Percentiles rank a stretch among this genome's conserved stretches.
Conservation (phyloP, 2,888 invertebrate species). For the Erpobdella octoculata region DNA sequence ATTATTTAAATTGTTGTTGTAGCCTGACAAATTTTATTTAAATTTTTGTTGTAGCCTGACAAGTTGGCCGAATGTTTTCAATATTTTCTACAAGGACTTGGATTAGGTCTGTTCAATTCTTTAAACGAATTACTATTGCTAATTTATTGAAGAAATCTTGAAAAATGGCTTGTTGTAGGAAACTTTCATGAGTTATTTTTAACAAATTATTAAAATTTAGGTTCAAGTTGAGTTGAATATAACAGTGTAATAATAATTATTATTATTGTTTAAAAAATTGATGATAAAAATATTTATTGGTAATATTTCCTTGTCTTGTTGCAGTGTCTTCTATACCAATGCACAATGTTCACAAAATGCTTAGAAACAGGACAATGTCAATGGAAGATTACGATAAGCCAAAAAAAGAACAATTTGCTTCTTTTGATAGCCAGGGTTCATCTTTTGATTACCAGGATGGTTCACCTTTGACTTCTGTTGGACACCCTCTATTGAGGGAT, state of each 20-base stretch:
- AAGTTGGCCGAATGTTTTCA: slow-evolving; percentile 77
- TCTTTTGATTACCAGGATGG: neutral
- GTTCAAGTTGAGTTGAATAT: neutral
- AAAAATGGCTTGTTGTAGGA: too few species aligned
- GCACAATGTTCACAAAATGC: slow-evolving; percentile 60
- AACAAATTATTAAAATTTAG: too few species aligned
- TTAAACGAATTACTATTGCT: too few species aligned
- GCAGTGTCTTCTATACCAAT: slow-evolving; percentile 69
- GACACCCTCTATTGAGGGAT: too few species aligned
- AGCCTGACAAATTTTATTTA: too few species aligned
- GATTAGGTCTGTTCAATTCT: slow-evolving; percentile 57
- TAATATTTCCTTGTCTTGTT: too few species aligned
- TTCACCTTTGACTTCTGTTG: neutral
- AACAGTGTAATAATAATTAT: neutral
- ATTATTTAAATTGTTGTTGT: too few species aligned
- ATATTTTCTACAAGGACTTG: slow-evolving; percentile 80
- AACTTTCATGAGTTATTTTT: too few species aligned
- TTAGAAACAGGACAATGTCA: slow-evolving; percentile 56
- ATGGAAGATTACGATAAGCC: slow-evolving; percentile 52
- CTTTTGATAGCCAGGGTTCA: neutral
- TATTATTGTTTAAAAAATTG: neutral
- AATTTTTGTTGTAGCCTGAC: slow-evolving; percentile 63
- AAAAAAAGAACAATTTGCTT: slow-evolving; percentile 51
- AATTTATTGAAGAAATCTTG: too few species aligned
- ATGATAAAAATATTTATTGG: too few species aligned